phyloP scores from a whole-genome alignment of 2,888 invertebrate genomes.

The Synergus gifuensis region DNA sequence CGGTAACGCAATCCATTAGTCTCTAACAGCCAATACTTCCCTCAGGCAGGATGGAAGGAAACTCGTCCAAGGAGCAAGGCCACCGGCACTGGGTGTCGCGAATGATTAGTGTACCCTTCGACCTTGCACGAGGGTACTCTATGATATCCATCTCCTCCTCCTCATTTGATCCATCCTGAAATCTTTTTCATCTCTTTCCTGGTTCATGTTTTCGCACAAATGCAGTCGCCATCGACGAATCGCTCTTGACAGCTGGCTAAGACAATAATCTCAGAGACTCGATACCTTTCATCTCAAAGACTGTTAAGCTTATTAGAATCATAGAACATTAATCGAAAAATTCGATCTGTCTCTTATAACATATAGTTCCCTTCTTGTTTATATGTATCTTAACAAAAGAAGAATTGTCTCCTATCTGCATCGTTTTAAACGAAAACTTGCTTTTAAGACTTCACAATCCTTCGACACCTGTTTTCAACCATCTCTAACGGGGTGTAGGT shows the following conservation, averaged over 20 bases:
- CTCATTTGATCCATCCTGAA: constrained; percentile 56
- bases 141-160: constrained; percentile 51
- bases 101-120: constrained; percentile 64
- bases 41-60: constrained; percentile 57
- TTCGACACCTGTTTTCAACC: constrained; percentile 21
- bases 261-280: constrained; percentile 59
- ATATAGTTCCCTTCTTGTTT: not conserved
- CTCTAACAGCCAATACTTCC: constrained; percentile 75
- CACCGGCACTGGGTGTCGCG: constrained; percentile 59
- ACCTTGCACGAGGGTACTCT: constrained; percentile 44
- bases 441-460: not conserved
- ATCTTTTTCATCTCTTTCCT: constrained; percentile 64
- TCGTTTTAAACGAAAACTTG: not conserved
- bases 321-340: not conserved
- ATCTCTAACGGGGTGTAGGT: not conserved
- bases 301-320: constrained; percentile 43
- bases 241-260: constrained; percentile 60
- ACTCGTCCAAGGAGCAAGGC: constrained; percentile 48
- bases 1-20: constrained; percentile 77
- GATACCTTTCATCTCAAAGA: constrained; percentile 46
- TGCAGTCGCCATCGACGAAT: constrained; percentile 51
- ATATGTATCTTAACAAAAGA: not conserved
- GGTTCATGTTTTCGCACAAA: constrained; percentile 51
- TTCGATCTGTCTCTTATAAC: not conserved
- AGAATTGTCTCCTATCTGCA: not conserved